phyloP scores from a whole-genome alignment of 2,888 invertebrate species.

The Protonemura montana region DNA sequence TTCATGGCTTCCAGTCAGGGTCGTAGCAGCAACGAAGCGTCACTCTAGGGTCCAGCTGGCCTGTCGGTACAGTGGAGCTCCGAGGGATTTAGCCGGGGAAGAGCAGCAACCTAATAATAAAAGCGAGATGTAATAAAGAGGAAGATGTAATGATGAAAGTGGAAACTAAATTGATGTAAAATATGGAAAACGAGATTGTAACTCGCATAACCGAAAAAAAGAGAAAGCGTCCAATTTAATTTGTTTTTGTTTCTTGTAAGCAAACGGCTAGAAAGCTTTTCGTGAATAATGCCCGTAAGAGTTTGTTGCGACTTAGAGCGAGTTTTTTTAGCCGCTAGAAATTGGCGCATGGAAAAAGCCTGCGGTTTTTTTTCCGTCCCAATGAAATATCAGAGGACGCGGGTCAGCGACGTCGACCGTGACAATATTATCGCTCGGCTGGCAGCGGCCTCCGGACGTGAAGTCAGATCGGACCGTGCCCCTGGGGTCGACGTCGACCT shows the following conservation, averaged over 20 bases:
- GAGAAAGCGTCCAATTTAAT: not conserved
- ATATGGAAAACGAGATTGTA: conserved; percentile 22
- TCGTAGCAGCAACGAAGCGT: no score
- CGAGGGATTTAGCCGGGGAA: not conserved
- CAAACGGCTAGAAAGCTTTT: not conserved
- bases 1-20: not conserved
- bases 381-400: not conserved
- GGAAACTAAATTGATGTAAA: conserved; percentile 27
- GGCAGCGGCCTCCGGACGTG: not conserved
- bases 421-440: not conserved
- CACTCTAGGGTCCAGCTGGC: no score
- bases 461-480: not conserved
- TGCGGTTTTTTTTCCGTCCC: not conserved
- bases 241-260: not conserved
- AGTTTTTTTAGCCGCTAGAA: not conserved
- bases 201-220: not conserved
- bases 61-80: not conserved
- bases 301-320: not conserved
- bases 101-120: not conserved
- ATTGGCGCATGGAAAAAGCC: not conserved
- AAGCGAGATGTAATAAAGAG: conserved; percentile 16
- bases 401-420: not conserved
- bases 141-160: conserved; percentile 2
- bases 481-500: no score
- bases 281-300: conserved; percentile 7